phyloP scores from a whole-genome alignment of 2,888 invertebrate species.

The Drosophila testacea region DNA sequence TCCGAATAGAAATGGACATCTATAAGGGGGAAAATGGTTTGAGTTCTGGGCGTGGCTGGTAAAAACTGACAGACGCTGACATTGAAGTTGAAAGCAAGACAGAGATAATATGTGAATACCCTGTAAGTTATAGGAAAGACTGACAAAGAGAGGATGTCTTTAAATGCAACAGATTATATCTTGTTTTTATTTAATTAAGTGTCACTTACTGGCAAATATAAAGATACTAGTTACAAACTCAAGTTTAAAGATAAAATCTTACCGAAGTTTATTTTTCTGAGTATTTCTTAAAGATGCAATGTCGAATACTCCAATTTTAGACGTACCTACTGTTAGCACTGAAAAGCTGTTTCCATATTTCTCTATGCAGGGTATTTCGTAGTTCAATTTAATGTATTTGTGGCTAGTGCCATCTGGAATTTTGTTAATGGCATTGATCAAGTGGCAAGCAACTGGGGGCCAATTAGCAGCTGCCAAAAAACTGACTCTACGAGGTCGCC shows the following conservation, averaged over 20 bases:
- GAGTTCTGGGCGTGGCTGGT: conserved; percentile 19
- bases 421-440: conserved; percentile 27
- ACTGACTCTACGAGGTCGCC: conserved; percentile 18
- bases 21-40: background rate
- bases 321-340: no score
- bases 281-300: no score
- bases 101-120: conserved; percentile 7
- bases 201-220: no score
- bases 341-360: no score
- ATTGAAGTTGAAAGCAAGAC: conserved; percentile 6
- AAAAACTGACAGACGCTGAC: conserved; percentile 15
- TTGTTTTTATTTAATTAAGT: no score
- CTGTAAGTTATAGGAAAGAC: background rate
- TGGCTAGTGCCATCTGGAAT: background rate
- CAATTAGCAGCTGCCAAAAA: conserved; percentile 42
- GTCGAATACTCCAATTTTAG: no score
- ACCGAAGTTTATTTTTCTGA: no score
- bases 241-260: no score
- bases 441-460: conserved; percentile 30
- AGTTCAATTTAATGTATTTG: background rate
- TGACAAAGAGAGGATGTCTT: background rate
- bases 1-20: conserved; percentile 2
- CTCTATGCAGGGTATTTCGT: background rate
- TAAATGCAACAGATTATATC: no score
- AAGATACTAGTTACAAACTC: no score